Conservation (phyloP, 2,797 vertebrate species). For the Cottoperca gobio region DNA sequence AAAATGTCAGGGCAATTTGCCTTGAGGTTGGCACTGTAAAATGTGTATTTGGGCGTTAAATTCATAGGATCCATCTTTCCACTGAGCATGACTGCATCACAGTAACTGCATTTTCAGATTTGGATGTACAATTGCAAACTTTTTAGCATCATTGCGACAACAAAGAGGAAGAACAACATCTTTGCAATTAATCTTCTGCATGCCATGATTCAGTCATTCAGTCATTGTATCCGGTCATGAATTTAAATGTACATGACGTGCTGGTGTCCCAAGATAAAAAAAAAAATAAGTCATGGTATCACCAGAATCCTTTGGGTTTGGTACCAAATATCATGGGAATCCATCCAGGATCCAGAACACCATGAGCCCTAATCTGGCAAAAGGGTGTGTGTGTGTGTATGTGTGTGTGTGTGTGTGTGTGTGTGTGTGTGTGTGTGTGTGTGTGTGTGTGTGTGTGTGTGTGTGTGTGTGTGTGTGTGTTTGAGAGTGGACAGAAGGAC, state of each 20-base stretch:
- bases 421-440: no score
- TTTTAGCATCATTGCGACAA: neutral
- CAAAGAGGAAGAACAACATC: neutral
- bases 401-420: no score
- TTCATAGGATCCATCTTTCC: neutral
- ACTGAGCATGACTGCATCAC: neutral
- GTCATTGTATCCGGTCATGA: neutral
- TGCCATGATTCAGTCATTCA: neutral
- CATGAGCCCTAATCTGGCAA: neutral
- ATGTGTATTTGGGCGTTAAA: neutral
- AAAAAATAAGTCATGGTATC: neutral
- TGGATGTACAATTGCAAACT: neutral
- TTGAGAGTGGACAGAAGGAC: no score
- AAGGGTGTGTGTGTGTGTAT: conserved; percentile 1
- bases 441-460: no score
- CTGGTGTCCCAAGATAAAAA: neutral
- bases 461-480: no score
- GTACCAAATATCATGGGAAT: neutral
- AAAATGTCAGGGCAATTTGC: conserved; percentile 10
- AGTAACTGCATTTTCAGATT: neutral
- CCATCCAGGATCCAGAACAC: neutral
- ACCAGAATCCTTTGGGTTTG: neutral
- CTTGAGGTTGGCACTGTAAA: neutral
- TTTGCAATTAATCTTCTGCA: neutral
- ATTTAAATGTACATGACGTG: neutral